Evolutionary conservation across 1,140 invertebrate species (phyloP), one percentile per base, ranked within the genome.

Genomic region (Drosophila takahashii): DNA sequence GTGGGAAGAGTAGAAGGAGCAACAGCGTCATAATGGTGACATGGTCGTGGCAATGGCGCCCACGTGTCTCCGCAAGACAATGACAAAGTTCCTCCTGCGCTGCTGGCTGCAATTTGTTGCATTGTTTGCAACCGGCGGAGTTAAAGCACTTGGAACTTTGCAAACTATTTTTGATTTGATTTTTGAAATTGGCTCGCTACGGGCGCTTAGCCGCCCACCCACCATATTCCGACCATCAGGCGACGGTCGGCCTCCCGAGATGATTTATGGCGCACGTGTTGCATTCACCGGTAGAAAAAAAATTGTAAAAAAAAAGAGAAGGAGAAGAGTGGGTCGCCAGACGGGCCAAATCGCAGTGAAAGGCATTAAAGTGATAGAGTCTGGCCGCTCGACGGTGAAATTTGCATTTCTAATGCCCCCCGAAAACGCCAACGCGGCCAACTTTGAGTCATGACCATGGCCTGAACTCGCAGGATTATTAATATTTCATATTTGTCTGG

Each of bases 91-190:
- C 53, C 77, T 84, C 84, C 79, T 83, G 79, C 56, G 73, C 52
- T 50, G 73, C 52, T 50, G 66, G n/a, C 71, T 84, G 84, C 77
- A 89, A 89, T 89, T 89, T 89, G 84, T 89, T 89, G 84, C 84
- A 89, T 83, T 89, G 84, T 89, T 89, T 89, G 84, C 79, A 79
- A 79, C 22, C 22, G 22, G 22, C 22, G 51, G 56, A 80, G 86
- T 74, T 83, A 80, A 89, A 77, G 85, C 84, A 75, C 84, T 89
- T 89, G 84, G 61, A 89, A 89, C 60, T 90, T 89, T 74, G 69
- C 41, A 86, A 89, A 89, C 84, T 80, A 89, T 89, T 89, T 89
- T 84, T 89, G 84, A 89, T 89, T 89, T 89, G 85, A 89, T 89
- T 89, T 89, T 74, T 90, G 84, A 84, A 89, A 84, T 87, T 81